Evolutionary conservation across 2,797 vertebrate species (phyloP).

Genomic region (Spinus olivaceus): DNA sequence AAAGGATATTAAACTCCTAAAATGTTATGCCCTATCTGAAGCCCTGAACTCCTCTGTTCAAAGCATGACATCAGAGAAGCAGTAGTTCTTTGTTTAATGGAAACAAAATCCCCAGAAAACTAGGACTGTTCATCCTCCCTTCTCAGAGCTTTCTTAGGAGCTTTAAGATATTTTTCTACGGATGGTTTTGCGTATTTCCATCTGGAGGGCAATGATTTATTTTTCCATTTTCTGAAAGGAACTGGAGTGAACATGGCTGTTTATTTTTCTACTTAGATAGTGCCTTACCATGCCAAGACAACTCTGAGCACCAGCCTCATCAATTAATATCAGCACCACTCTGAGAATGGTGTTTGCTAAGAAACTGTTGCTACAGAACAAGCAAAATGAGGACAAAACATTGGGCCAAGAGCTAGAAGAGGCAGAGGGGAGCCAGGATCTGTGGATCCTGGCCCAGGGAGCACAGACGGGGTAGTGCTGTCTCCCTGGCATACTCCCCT

Average conservation of each 20-base stretch:
- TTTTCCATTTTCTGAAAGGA: conserved; percentile 50
- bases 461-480: conserved; percentile 44
- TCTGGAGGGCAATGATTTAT: conserved; percentile 45
- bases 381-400: conserved; percentile 69
- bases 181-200: conserved; percentile 32
- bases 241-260: conserved; percentile 57
- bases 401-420: conserved; percentile 63
- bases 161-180: conserved; percentile 29
- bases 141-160: conserved; percentile 18
- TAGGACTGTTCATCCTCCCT: not conserved
- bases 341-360: conserved; percentile 70
- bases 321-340: conserved; percentile 69
- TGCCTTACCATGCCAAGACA: conserved; percentile 68
- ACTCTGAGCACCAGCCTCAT: conserved; percentile 69
- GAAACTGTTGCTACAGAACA: conserved; percentile 71
- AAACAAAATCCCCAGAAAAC: conserved; percentile 5
- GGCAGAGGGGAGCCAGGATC: conserved; percentile 56
- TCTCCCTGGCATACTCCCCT: conserved; percentile 30
- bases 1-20: conserved; percentile 20
- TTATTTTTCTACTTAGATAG: conserved; percentile 69
- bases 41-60: not conserved
- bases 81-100: conserved; percentile 18
- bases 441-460: conserved; percentile 60
- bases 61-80: not conserved
- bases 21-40: not conserved